Percentiles rank a stretch among this genome's conserved stretches.
phyloP scores from a whole-genome alignment of 1,140 invertebrate genomes.

The Brachionus asplanchnoidis region DNA sequence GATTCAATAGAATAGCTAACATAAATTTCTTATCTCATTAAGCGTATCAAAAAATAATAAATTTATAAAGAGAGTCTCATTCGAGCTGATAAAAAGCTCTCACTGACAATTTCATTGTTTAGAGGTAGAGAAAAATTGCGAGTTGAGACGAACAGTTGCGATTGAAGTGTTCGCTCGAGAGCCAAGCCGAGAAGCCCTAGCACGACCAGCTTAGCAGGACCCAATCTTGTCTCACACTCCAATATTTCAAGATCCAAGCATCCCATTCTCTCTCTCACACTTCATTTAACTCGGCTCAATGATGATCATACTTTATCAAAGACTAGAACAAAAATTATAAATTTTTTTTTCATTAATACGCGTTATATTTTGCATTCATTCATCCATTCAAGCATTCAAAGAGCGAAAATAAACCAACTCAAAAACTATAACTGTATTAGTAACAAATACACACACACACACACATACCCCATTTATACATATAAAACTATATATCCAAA shows the following conservation, averaged over 20 bases:
- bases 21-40: constrained; percentile 27
- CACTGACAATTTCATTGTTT: constrained; percentile 14
- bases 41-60: constrained; percentile 38
- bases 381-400: constrained; percentile 41
- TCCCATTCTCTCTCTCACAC: background rate
- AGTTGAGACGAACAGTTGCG: background rate
- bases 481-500: background rate
- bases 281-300: constrained; percentile 29
- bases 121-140: background rate
- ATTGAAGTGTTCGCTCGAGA: background rate
- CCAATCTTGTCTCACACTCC: background rate
- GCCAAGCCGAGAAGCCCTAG: background rate
- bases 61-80: constrained; percentile 24
- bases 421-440: constrained; percentile 26
- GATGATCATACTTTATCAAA: constrained; percentile 30
- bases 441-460: constrained; percentile 3
- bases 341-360: constrained; percentile 32
- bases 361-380: constrained; percentile 37
- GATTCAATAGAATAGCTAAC: background rate
- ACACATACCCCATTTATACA: background rate
- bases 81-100: constrained; percentile 23
- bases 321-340: constrained; percentile 3
- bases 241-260: background rate
- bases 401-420: background rate
- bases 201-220: background rate